Conservation (phyloP, 2,888 invertebrate species). For the Empis livida region DNA sequence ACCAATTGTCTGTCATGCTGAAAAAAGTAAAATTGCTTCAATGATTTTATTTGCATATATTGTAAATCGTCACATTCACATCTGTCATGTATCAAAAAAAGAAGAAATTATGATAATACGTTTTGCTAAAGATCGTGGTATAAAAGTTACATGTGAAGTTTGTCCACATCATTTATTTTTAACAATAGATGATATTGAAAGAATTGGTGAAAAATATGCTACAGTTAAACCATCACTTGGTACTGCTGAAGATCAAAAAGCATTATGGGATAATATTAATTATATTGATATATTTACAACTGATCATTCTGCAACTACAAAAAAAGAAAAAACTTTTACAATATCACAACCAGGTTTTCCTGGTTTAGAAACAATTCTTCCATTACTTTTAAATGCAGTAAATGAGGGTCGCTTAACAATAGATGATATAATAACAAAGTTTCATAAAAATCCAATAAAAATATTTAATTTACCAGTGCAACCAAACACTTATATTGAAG, state of each 20-base stretch:
- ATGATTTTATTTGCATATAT: constrained; percentile 79
- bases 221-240: constrained; percentile 42
- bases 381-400: constrained; percentile 86
- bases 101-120: constrained; percentile 87
- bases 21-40: constrained; percentile 90
- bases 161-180: constrained; percentile 97
- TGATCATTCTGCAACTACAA: constrained; percentile 94
- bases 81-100: constrained; percentile 92
- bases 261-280: constrained; percentile 93
- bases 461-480: constrained; percentile 97
- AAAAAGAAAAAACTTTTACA: constrained; percentile 67
- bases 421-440: constrained; percentile 81
- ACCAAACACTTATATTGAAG: constrained; percentile 90
- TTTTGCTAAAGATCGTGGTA: constrained; percentile 78
- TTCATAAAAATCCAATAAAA: constrained; percentile 83
- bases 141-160: constrained; percentile 95
- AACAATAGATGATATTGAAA: constrained; percentile 60
- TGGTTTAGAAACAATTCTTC: constrained; percentile 95
- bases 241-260: constrained; percentile 80
- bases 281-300: constrained; percentile 97
- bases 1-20: constrained; percentile 93
- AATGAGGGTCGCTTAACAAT: constrained; percentile 75
- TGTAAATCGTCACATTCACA: constrained; percentile 79
- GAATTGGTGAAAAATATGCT: constrained; percentile 28
- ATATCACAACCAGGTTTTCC: constrained; percentile 91